These are phyloP conservation scores for Alethe diademata DNA, from an alignment of 2,113 vertebrate genomes.

Conservation along the genomic window DNA sequence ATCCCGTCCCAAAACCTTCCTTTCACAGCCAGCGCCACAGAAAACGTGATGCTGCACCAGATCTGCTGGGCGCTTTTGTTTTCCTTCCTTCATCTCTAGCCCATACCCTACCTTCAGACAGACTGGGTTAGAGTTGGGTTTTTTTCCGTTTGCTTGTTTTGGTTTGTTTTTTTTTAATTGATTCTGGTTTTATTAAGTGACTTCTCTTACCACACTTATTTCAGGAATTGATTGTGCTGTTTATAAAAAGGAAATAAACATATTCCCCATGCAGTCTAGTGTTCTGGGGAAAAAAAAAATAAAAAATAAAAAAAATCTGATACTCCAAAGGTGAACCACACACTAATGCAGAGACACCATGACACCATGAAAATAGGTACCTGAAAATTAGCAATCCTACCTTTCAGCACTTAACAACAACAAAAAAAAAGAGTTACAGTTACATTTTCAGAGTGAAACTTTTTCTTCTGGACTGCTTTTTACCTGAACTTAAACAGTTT, in stretches of 20 bases:
- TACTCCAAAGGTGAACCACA: not conserved
- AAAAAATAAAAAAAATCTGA: not conserved
- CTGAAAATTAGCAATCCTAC: not conserved
- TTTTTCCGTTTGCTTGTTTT: not conserved
- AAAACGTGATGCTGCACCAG: not conserved
- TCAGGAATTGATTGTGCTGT: not conserved
- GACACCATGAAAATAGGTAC: not conserved
- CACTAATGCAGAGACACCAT: not conserved
- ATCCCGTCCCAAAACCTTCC: not conserved
- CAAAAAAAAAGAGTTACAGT: not conserved
- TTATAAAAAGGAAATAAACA: not conserved
- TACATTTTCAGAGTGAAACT: not conserved
- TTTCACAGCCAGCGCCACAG: not conserved
- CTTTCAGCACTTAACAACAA: not conserved
- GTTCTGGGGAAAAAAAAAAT: not conserved
- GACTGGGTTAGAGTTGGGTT: rapidly evolving
- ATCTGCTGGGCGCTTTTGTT: not conserved
- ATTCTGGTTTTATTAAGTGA: not conserved
- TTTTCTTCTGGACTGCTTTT: not conserved
- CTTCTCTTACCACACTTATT: not conserved
- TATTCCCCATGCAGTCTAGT: not conserved
- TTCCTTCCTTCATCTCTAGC: not conserved
- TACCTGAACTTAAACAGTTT: not conserved
- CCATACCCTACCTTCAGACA: not conserved
- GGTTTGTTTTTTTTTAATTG: not conserved